Base-by-base conservation (phyloP, 2,888 invertebrate genomes). In the Cremastobaeus sp. region DNA sequence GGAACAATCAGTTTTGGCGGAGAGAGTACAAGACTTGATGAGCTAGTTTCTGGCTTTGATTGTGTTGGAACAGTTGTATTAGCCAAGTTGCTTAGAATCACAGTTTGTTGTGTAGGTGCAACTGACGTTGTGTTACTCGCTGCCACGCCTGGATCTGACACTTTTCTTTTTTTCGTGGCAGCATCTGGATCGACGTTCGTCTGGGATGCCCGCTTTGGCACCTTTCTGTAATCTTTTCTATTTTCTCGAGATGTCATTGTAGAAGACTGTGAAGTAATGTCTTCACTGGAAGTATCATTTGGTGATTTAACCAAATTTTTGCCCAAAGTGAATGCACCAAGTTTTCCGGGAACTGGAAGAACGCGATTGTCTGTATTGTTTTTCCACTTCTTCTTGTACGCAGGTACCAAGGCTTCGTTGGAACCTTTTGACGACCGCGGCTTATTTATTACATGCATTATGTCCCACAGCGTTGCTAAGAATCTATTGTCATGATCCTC, bases 401-500 rank as follows among this genome's bases (percentile, higher is more conserved):
- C 1, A 8, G 52, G 11, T 9, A 17, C 9, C 8, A n/a, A 12
- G 3, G 5, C 15, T 9, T 5, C 4, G 2, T 37, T 12, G 3
- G 15, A 14, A 3, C n/a, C 9, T 3, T 39, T 37, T 6, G 15
- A 20, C 0, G 50, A 57, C 3, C 15, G 4, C 3, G 70, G 70
- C 9, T 17, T 21, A 9, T 54, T 50, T 0, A 71, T 64, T 0
- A n/a, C 12, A 17, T 71, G 70, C 70, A 71, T 71, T 1, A 71
- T 11, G 21, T 71, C 70, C 70, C 70, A 71, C 1, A 71, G 18
- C 1, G 12, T 64, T 3, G 48, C 70, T 1, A 64, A 3, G 0
- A 64, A 3, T 21, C 70, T 32, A 3, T 71, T 43, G 1, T 64
- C 43, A 6, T 71, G 59, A 12, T 65, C 25, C 12, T 45, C 39